phyloP scores from a whole-genome alignment of 2,797 vertebrate genomes.

The Pelochelys cantorii region DNA sequence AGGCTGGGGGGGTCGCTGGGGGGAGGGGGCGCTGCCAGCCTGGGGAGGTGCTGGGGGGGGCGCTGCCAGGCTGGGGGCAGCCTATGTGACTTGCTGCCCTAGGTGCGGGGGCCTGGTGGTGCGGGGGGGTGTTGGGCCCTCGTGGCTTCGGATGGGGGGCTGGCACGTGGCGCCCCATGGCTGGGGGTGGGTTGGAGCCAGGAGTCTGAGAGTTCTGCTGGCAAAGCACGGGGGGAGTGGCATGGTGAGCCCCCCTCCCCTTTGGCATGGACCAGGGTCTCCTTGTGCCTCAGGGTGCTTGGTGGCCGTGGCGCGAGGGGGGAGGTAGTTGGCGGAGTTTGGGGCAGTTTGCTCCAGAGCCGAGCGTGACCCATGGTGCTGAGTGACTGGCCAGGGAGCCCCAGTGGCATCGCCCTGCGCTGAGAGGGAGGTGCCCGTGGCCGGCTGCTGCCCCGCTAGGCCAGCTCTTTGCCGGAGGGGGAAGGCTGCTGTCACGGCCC shows the following conservation, averaged over 20 bases:
- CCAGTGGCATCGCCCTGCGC: accelerated
- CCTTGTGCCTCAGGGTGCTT: not conserved
- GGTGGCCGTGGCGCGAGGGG: too few species aligned
- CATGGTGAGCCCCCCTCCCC: not conserved
- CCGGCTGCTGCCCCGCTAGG: not conserved
- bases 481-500: too few species aligned
- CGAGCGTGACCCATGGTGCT: not conserved
- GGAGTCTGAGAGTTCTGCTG: too few species aligned
- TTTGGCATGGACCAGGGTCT: not conserved
- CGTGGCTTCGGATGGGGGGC: not conserved
- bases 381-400: not conserved
- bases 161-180: not conserved
- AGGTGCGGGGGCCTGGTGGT: too few species aligned
- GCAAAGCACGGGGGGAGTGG: not conserved
- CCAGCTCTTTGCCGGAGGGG: not conserved
- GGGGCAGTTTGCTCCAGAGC: not conserved
- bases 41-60: not conserved
- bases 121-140: not conserved
- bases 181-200: not conserved
- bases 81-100: not conserved
- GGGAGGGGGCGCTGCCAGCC: not conserved
- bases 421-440: not conserved
- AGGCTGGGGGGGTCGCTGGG: not conserved
- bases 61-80: too few species aligned
- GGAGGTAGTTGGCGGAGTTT: not conserved